Base-by-base conservation (phyloP, 2,888 invertebrate species). In the Euspilapteryx auroguttella region DNA sequence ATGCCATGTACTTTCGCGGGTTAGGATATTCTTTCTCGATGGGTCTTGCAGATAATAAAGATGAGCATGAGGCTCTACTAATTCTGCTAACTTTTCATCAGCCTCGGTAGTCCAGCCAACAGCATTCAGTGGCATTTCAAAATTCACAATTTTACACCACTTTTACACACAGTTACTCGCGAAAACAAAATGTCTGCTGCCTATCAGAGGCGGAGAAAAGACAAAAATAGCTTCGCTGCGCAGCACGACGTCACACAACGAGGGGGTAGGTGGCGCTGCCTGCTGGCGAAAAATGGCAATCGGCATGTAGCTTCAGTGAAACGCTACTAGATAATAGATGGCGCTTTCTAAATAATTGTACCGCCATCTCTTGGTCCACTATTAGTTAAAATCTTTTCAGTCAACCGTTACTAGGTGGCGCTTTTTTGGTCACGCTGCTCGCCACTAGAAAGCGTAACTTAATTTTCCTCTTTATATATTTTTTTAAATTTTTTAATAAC, bases 111-210 rank as follows among this genome's bases (percentile, higher is more conserved):
- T 49, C 73, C 73, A 75, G 32, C 66, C 69, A 42, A 55, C 40
- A 25, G 68, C 62, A 37, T 64, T 55, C 49, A 68, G 55, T 52
- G 73, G 61, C 73, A 73, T 71, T 49, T n/a, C n/a, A n/a, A n/a
- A n/a, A n/a, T n/a, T n/a, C n/a, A n/a, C n/a, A n/a, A n/a, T n/a
- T n/a, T n/a, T n/a, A n/a, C n/a, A n/a, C n/a, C n/a, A n/a, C n/a
- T n/a, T n/a, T n/a, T n/a, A n/a, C n/a, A n/a, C n/a, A n/a, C n/a
- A n/a, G n/a, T n/a, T n/a, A n/a, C n/a, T n/a, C n/a, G n/a, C n/a
- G n/a, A 41, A 56, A 56, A 61, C 69, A 73, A 73, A 58, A 71
- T 73, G 71, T 68, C 68, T 44, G 53, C 59, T 46, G 42, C 68
- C 68, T 65, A 68, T 66, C 68, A 30, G 14, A 61, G 52, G 47